These are phyloP conservation scores for Coptodon bakossiorum DNA, from an alignment of 2,113 vertebrate species.

Conservation along the genomic window DNA sequence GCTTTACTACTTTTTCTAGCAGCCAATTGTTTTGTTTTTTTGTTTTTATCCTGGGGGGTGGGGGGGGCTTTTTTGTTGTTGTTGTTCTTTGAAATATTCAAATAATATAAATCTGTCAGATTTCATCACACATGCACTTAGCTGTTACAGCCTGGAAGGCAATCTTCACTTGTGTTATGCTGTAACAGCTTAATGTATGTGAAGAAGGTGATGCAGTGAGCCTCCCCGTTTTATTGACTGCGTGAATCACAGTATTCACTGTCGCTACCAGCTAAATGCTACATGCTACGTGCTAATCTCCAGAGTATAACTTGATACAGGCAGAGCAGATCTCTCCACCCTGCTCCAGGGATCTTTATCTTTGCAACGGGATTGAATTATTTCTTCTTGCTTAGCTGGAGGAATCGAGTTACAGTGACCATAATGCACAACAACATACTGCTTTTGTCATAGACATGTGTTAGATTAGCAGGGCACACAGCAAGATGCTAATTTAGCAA, in stretches of 20 bases:
- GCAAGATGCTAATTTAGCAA: slow-evolving; percentile 43
- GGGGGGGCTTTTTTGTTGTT: neutral
- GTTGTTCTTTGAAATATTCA: neutral
- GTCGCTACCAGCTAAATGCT: slow-evolving; percentile 47
- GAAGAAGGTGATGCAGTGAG: slow-evolving; percentile 47
- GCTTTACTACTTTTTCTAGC: neutral
- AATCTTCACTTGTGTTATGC: slow-evolving; percentile 6
- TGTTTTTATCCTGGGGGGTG: neutral
- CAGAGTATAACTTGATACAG: slow-evolving; percentile 76
- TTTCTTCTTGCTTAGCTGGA: slow-evolving; percentile 85
- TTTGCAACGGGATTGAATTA: slow-evolving; percentile 91
- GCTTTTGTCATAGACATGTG: slow-evolving; percentile 24
- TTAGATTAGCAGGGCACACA: neutral
- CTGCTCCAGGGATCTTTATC: slow-evolving; percentile 86
- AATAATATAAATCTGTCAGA: neutral
- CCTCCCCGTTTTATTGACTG: slow-evolving; percentile 54
- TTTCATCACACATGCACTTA: neutral
- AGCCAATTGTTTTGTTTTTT: neutral
- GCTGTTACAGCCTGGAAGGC: neutral
- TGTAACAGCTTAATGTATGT: slow-evolving; percentile 37
- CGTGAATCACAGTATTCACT: slow-evolving; percentile 54
- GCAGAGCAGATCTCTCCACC: slow-evolving; percentile 77
- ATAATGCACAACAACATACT: slow-evolving; percentile 80
- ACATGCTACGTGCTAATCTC: slow-evolving; percentile 71
- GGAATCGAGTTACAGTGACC: slow-evolving; percentile 87